Conservation (phyloP, 2,113 vertebrate genomes). For the Athene noctua region DNA sequence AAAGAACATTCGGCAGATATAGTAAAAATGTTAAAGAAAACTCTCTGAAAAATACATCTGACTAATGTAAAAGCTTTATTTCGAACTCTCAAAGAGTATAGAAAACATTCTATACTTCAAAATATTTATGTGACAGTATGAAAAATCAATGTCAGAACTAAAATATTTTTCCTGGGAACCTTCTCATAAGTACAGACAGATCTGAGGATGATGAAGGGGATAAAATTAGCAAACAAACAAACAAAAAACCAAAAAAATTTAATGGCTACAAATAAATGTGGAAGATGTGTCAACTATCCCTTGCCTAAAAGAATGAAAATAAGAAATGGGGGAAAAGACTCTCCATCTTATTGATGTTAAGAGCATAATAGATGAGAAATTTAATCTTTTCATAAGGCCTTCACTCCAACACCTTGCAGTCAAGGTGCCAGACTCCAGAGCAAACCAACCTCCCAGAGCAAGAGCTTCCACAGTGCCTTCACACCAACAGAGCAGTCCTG, state of each 20-base stretch:
- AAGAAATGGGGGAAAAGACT: neutral
- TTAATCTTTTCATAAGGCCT: neutral
- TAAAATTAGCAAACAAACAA: neutral
- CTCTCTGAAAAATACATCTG: neutral
- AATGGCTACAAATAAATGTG: neutral
- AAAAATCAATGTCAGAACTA: neutral
- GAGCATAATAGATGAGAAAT: neutral
- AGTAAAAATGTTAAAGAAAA: neutral
- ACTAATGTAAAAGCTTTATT: neutral
- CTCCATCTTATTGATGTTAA: neutral
- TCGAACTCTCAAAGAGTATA: neutral
- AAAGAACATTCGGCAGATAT: neutral
- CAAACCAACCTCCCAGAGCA: neutral
- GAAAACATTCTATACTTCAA: neutral
- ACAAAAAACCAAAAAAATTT: neutral
- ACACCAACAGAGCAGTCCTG: neutral
- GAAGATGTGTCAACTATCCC: neutral
- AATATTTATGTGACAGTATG: neutral
- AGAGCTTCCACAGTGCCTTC: neutral
- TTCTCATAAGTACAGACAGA: neutral
- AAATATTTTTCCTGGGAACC: neutral
- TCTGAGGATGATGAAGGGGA: neutral
- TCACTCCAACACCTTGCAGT: neutral
- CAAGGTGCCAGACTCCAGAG: neutral
- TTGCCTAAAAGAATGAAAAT: neutral